A percentile compares a stretch with the other conserved stretches of the same genome.
Evolutionary conservation across 2,888 invertebrate genomes (phyloP).

Genomic region (Vannuccia rotundouncinata): DNA sequence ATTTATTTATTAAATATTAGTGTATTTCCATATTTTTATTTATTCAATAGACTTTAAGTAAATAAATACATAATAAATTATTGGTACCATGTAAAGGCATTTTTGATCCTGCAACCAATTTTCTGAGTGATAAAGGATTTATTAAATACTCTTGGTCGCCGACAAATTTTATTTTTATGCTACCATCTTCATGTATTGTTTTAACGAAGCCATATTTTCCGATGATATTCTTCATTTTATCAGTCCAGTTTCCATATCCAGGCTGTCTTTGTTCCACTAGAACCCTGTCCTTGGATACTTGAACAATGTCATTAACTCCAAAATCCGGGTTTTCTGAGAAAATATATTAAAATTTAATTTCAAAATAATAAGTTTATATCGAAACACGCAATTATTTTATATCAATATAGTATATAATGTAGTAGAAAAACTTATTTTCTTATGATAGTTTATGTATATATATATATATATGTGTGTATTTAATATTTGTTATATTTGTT

Average conservation of each 20-base stretch:
- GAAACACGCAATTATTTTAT: too few species aligned
- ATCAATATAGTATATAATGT: too few species aligned
- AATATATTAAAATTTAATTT: background rate
- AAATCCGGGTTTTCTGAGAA: background rate
- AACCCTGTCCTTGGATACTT: background rate
- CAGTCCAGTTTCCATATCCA: background rate
- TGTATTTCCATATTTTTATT: too few species aligned
- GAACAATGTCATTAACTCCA: background rate
- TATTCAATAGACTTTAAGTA: too few species aligned
- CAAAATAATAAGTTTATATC: background rate
- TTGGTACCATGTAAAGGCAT: too few species aligned
- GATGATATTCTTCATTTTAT: background rate
- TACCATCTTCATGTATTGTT: background rate
- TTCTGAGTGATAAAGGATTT: background rate
- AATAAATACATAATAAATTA: too few species aligned
- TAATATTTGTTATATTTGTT: too few species aligned
- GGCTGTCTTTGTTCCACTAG: background rate
- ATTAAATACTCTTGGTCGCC: background rate
- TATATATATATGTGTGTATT: too few species aligned
- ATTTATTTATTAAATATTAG: too few species aligned
- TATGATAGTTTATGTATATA: too few species aligned
- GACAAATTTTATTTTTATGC: background rate
- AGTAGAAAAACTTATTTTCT: too few species aligned
- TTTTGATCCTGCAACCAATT: background rate
- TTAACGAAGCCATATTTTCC: background rate